Evolutionary conservation across 1,140 invertebrate genomes (phyloP).

Genomic region (Reticulitermes speratus): DNA sequence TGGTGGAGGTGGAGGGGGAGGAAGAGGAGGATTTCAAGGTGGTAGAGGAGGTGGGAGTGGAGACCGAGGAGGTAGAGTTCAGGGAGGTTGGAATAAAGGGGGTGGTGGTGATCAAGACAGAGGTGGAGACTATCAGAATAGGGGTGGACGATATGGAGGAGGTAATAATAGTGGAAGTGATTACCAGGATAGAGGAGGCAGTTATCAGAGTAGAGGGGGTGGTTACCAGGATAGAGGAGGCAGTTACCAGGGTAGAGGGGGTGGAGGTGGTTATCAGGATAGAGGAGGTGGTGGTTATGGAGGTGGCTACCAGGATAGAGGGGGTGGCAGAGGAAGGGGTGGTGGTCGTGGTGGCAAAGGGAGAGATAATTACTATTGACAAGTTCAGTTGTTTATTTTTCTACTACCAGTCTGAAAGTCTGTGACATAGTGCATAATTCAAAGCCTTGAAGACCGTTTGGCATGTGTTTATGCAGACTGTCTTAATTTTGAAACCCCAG

Average conservation of each 20-base stretch:
- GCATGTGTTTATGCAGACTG: too few relatives aligned
- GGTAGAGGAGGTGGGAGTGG: not conserved
- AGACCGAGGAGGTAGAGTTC: constrained; percentile 9
- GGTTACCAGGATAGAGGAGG: constrained; percentile 23
- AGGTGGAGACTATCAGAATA: constrained; percentile 5
- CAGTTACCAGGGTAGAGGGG: constrained; percentile 5
- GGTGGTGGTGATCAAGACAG: constrained; percentile 21
- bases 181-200: constrained; percentile 21
- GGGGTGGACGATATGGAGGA: constrained; percentile 20
- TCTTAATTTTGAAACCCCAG: not conserved
- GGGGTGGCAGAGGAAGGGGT: not conserved
- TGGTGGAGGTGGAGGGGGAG: not conserved
- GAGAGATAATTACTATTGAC: not conserved
- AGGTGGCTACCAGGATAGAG: not conserved
- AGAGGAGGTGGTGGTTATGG: not conserved
- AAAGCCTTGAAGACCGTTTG: too few relatives aligned
- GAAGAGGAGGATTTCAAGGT: constrained; percentile 25
- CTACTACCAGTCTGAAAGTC: too few relatives aligned
- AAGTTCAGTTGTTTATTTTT: too few relatives aligned
- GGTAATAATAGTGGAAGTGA: constrained; percentile 19
- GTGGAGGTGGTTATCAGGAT: not conserved
- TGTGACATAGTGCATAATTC: too few relatives aligned
- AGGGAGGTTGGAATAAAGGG: constrained; percentile 20
- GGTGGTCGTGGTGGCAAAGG: constrained; percentile 5
- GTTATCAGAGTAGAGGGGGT: not conserved